These are phyloP conservation scores for Cossypha polioptera DNA, from an alignment of 2,797 vertebrate genomes.

Conservation along the genomic window DNA sequence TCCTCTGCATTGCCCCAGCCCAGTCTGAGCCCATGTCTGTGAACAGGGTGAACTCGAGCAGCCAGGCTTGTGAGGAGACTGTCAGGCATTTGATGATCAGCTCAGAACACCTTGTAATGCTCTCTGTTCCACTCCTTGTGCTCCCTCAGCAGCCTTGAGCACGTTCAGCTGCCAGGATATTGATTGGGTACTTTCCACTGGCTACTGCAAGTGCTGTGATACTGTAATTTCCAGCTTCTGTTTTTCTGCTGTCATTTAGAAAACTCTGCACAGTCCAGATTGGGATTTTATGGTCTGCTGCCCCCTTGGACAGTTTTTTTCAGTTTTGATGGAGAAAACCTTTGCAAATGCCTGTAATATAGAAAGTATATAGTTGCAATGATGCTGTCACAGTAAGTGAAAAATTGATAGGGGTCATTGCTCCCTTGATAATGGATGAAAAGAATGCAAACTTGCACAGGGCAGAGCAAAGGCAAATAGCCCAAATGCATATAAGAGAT, in stretches of 20 bases:
- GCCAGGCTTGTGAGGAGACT: neutral
- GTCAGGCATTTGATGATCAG: neutral
- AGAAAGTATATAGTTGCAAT: neutral
- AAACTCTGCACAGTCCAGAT: slow-evolving; percentile 64
- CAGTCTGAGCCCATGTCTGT: neutral
- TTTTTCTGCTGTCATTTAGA: slow-evolving; percentile 50
- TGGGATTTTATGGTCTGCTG: slow-evolving; percentile 68
- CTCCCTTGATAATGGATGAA: neutral
- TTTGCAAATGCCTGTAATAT: slow-evolving; percentile 63
- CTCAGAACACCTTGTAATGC: slow-evolving; percentile 1
- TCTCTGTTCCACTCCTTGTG: slow-evolving; percentile 9
- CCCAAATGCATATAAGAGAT: neutral
- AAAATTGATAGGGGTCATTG: slow-evolving; percentile 15
- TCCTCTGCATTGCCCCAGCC: neutral
- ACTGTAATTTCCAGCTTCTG: slow-evolving; percentile 49
- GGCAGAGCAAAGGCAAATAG: neutral
- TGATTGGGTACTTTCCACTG: slow-evolving; percentile 41
- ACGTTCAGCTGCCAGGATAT: slow-evolving; percentile 55
- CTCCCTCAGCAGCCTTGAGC: slow-evolving; percentile 33
- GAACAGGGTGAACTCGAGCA: neutral
- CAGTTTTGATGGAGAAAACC: slow-evolving; percentile 43
- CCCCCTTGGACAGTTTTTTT: slow-evolving; percentile 41
- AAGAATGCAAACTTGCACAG: neutral
- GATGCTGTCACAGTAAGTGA: neutral
- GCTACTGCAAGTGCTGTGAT: slow-evolving; percentile 32